Evolutionary conservation across 2,888 invertebrate genomes (phyloP).

Genomic region (Cephalotes varians): DNA sequence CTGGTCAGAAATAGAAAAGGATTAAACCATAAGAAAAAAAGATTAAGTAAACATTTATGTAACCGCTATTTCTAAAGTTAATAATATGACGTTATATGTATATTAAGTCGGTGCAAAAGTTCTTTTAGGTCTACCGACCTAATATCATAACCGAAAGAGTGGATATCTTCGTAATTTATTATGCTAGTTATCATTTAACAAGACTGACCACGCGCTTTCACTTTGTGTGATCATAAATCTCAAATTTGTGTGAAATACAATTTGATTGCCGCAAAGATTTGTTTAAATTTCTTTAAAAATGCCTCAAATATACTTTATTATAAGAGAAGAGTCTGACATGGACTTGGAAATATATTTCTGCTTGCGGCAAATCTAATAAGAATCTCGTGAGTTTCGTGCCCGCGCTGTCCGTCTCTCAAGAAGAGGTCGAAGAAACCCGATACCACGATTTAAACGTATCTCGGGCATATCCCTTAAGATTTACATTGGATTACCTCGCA

Average conservation of each 20-base stretch:
- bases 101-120: too few species aligned
- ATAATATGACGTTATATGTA: neutral
- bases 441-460: slow-evolving; percentile 20
- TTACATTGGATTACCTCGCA: slow-evolving; percentile 15
- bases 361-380: neutral
- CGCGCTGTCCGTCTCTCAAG: neutral
- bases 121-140: too few species aligned
- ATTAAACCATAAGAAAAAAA: neutral
- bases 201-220: neutral
- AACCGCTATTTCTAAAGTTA: neutral
- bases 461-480: slow-evolving; percentile 20
- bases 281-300: neutral
- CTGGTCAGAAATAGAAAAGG: neutral
- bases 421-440: slow-evolving; percentile 12
- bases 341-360: neutral
- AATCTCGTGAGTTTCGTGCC: neutral
- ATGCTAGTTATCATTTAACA: neutral
- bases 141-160: neutral
- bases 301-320: neutral
- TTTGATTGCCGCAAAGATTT: neutral
- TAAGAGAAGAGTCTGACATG: neutral
- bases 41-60: neutral
- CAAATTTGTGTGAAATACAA: neutral
- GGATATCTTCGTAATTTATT: neutral
- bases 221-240: neutral